Evolutionary conservation across 2,888 invertebrate species (phyloP).

Genomic region (Cantharis flavilabris): DNA sequence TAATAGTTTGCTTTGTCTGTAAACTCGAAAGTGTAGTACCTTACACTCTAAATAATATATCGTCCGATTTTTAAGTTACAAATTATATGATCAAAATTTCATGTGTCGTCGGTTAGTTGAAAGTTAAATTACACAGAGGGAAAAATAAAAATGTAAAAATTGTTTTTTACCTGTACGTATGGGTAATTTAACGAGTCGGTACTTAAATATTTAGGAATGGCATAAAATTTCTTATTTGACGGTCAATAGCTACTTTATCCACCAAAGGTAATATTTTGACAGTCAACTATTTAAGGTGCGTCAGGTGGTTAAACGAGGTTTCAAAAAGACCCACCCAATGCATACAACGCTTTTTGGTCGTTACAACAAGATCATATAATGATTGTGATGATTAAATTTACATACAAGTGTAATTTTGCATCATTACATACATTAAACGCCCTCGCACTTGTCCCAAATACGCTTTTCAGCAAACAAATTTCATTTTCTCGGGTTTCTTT

Average conservation of each 20-base stretch:
- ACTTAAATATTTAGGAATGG: neutral
- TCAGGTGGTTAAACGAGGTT: slow-evolving; percentile 30
- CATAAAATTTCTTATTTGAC: neutral
- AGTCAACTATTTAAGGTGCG: slow-evolving; percentile 29
- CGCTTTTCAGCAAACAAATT: neutral
- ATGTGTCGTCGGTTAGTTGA: neutral
- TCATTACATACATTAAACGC: slow-evolving; percentile 38
- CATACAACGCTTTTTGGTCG: slow-evolving; percentile 26
- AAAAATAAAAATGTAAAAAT: neutral
- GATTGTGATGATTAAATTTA: slow-evolving; percentile 38
- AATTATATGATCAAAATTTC: neutral
- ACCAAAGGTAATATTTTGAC: slow-evolving; percentile 25
- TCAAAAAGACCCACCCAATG: slow-evolving; percentile 29
- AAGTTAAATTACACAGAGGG: neutral
- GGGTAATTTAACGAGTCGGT: neutral
- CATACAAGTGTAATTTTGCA: slow-evolving; percentile 38
- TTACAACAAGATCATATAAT: slow-evolving; percentile 35
- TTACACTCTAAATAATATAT: neutral
- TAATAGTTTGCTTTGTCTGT: neutral
- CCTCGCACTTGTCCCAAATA: slow-evolving; percentile 9
- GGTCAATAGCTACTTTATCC: slow-evolving; percentile 1
- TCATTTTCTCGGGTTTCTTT: neutral
- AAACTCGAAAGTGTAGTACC: neutral
- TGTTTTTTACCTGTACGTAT: neutral
- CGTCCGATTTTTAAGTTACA: neutral